Evolutionary conservation across 2,888 invertebrate species (phyloP).

Genomic region (Eupithecia dodoneata): DNA sequence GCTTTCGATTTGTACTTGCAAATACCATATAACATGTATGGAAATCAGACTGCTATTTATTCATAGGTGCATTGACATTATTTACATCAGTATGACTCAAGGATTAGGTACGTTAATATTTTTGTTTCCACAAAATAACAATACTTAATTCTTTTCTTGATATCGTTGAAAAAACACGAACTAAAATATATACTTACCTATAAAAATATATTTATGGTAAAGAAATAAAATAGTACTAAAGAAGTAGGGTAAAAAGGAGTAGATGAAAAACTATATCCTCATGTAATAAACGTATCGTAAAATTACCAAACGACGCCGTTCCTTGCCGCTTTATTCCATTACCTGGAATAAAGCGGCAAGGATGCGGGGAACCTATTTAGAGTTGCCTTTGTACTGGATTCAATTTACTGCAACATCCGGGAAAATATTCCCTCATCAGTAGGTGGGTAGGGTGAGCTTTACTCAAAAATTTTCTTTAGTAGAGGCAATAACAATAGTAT

Average conservation of each 20-base stretch:
- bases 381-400: constrained; percentile 34
- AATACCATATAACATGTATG: background rate
- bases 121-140: background rate
- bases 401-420: constrained; percentile 41
- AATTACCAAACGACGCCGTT: constrained; percentile 25
- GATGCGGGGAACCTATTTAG: constrained; percentile 27
- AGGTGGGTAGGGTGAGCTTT: background rate
- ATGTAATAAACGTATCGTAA: constrained; percentile 22
- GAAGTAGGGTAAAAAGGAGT: background rate
- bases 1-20: background rate
- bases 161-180: background rate
- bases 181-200: background rate
- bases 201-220: background rate
- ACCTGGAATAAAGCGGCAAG: constrained; percentile 29
- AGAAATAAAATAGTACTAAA: background rate
- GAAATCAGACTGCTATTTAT: background rate
- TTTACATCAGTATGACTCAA: constrained; percentile 2
- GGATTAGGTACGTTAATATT: background rate
- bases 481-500: background rate
- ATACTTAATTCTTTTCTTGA: background rate
- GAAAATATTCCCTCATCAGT: constrained; percentile 29
- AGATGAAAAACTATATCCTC: background rate
- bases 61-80: constrained; percentile 2
- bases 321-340: no score
- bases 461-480: background rate